phyloP scores from a whole-genome alignment of 2,113 vertebrate genomes.

The Corynorhinus townsendii region DNA sequence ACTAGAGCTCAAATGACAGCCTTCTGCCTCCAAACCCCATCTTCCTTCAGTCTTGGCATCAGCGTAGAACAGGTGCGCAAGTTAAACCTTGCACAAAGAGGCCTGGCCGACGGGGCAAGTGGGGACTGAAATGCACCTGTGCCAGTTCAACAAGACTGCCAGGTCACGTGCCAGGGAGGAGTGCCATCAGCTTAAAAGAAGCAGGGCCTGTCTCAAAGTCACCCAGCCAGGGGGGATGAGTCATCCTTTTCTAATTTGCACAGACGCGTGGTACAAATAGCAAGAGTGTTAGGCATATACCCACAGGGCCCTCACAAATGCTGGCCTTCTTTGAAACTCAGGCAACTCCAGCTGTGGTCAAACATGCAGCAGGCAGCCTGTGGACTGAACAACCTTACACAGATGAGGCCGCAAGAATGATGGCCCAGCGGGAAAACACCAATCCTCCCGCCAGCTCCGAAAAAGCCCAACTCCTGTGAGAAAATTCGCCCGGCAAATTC shows the following conservation, averaged over 20 bases:
- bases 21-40: neutral
- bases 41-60: neutral
- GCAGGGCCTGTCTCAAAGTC: neutral
- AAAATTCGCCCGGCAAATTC: neutral
- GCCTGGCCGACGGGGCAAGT: accelerated
- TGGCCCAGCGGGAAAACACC: neutral
- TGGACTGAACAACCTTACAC: accelerated
- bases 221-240: accelerated
- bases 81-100: neutral
- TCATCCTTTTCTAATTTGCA: neutral
- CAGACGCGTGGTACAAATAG: accelerated
- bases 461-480: neutral
- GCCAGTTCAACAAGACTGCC: neutral
- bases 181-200: neutral
- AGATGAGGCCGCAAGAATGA: neutral
- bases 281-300: no score
- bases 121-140: neutral
- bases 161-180: neutral
- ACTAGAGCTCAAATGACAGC: neutral
- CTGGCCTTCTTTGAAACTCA: neutral
- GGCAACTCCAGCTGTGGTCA: neutral
- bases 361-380: neutral
- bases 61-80: no score
- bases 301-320: neutral
- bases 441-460: neutral